Conservation (phyloP, 2,113 vertebrate species). For the Acinonyx jubatus region DNA sequence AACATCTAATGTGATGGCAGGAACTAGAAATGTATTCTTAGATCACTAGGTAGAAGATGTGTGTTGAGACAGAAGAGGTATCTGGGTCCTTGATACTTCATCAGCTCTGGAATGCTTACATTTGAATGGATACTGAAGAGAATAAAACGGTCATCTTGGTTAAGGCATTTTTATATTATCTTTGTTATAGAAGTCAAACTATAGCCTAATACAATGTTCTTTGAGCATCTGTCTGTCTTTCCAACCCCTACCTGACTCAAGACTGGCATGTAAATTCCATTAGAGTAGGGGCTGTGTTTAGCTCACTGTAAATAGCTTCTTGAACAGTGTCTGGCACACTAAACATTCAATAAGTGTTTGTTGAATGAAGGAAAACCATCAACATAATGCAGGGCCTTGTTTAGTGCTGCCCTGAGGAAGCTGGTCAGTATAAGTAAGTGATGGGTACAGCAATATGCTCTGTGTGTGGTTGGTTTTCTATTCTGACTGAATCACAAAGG, state of each 20-base stretch:
- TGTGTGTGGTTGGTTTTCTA: neutral
- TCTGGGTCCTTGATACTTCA: neutral
- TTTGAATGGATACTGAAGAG: neutral
- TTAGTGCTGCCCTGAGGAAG: neutral
- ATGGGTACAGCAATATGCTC: neutral
- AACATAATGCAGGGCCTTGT: too few relatives aligned
- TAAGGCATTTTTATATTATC: neutral
- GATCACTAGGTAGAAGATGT: neutral
- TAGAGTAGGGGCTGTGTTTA: neutral
- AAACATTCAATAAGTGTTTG: neutral
- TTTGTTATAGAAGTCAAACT: neutral
- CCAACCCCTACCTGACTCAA: neutral
- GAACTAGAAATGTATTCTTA: neutral
- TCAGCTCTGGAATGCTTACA: neutral
- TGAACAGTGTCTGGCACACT: neutral
- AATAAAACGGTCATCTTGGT: neutral
- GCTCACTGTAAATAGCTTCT: slow-evolving; percentile 8
- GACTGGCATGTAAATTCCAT: neutral
- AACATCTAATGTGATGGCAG: neutral
- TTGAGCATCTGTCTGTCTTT: neutral
- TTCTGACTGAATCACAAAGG: slow-evolving; percentile 19
- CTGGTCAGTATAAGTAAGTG: neutral
- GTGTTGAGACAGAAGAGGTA: neutral
- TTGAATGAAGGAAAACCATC: slow-evolving; percentile 30
- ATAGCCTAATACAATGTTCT: neutral